Conservation (phyloP, 2,797 vertebrate species). For the Ciconia nigra region DNA sequence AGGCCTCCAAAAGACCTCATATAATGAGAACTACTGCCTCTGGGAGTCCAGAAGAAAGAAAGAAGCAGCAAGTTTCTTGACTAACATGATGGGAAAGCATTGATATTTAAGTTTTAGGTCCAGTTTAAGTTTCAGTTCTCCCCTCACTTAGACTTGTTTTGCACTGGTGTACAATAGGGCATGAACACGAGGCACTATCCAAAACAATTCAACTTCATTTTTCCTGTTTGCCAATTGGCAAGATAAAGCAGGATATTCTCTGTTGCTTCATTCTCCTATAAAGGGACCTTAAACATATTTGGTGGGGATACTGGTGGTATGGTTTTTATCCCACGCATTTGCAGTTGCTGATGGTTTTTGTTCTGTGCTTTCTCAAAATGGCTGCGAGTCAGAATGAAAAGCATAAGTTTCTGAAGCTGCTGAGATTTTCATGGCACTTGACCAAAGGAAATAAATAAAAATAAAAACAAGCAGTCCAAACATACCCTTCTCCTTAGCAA, state of each 20-base stretch:
- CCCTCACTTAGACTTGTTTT: background rate
- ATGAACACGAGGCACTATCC: fast-evolving
- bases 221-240: background rate
- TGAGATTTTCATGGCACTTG: background rate
- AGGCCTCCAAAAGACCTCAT: background rate
- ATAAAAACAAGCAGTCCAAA: background rate
- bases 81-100: background rate
- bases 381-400: background rate
- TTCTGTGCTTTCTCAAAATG: background rate
- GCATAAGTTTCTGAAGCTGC: background rate
- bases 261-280: background rate
- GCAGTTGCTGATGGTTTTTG: background rate
- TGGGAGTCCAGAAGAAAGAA: background rate
- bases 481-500: background rate
- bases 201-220: background rate
- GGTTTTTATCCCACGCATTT: background rate
- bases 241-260: background rate
- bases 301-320: background rate
- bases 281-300: background rate
- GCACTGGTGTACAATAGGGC: background rate
- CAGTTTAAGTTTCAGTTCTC: background rate
- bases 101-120: background rate
- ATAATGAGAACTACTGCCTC: background rate
- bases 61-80: background rate
- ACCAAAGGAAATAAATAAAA: constrained; percentile 24